A percentile compares a stretch with the other conserved stretches of the same genome.
These are phyloP conservation scores for Teinopalpus imperialis DNA, from an alignment of 2,888 invertebrate species.

Conservation along the genomic window DNA sequence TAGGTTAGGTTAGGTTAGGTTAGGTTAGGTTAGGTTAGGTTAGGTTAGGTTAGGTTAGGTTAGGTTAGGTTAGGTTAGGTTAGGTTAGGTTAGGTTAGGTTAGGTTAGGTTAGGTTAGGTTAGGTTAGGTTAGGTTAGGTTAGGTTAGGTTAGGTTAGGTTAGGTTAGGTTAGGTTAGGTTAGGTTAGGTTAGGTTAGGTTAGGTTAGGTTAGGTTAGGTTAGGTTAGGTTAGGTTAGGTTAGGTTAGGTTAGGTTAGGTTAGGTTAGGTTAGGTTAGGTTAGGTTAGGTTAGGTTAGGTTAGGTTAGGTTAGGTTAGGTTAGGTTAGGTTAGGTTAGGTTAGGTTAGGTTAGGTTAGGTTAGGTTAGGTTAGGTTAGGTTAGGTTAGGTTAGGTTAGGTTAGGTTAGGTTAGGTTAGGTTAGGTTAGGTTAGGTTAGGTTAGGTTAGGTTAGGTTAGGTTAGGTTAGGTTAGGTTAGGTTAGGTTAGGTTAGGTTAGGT, in stretches of 20 bases:
- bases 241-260: slow-evolving; percentile 30
- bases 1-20: too few relatives aligned
- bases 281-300: slow-evolving; percentile 31
- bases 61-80: slow-evolving; percentile 27
- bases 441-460: slow-evolving; percentile 32
- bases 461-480: slow-evolving; percentile 31
- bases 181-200: slow-evolving; percentile 24
- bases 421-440: slow-evolving; percentile 25
- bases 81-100: slow-evolving; percentile 30
- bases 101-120: slow-evolving; percentile 28
- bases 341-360: background rate
- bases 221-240: slow-evolving; percentile 31
- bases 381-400: too few relatives aligned
- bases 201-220: slow-evolving; percentile 31
- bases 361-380: too few relatives aligned
- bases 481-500: slow-evolving; percentile 30
- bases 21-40: too few relatives aligned
- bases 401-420: too few relatives aligned
- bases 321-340: too few relatives aligned
- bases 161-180: slow-evolving; percentile 28
- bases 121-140: slow-evolving; percentile 29
- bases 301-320: slow-evolving; percentile 15
- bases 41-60: slow-evolving; percentile 24
- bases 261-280: slow-evolving; percentile 30
- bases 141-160: slow-evolving; percentile 29